Conservation (phyloP, 2,888 invertebrate species). For the Xylota sylvarum region DNA sequence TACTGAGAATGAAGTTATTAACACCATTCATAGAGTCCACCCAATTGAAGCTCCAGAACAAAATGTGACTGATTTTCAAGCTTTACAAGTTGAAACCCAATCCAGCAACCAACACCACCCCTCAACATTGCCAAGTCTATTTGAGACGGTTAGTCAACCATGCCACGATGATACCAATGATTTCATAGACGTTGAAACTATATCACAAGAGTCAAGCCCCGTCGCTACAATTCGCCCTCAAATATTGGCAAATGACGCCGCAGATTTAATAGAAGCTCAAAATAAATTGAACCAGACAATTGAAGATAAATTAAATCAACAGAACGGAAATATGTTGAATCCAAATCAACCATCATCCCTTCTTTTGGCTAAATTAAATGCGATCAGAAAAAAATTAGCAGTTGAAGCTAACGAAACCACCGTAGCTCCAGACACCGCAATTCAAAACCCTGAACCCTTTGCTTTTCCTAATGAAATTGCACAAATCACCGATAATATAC, state of each 20-base stretch:
- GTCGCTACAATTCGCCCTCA: not conserved
- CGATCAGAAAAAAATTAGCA: not conserved
- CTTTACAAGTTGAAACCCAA: no score
- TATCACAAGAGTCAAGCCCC: not conserved
- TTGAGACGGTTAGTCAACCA: not conserved
- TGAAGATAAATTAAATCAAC: conserved; percentile 12
- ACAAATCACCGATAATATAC: not conserved
- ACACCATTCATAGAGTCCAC: no score
- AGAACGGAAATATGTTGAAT: not conserved
- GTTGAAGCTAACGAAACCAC: not conserved
- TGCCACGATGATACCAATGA: not conserved
- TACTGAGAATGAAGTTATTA: no score
- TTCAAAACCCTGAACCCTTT: no score
- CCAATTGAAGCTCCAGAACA: no score
- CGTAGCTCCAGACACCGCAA: no score
- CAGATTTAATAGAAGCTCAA: conserved; percentile 4
- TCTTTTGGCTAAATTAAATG: conserved; percentile 32
- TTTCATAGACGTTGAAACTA: not conserved
- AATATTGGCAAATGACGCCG: not conserved
- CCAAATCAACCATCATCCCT: conserved; percentile 13
- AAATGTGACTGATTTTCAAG: no score
- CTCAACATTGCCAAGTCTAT: not conserved
- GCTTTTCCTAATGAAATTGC: no score
- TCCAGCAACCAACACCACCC: no score
- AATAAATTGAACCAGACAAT: conserved; percentile 6